A percentile compares a stretch with the other conserved stretches of the same genome.
Evolutionary conservation across 1,140 invertebrate species (phyloP).

Genomic region (Bombus superbus): DNA sequence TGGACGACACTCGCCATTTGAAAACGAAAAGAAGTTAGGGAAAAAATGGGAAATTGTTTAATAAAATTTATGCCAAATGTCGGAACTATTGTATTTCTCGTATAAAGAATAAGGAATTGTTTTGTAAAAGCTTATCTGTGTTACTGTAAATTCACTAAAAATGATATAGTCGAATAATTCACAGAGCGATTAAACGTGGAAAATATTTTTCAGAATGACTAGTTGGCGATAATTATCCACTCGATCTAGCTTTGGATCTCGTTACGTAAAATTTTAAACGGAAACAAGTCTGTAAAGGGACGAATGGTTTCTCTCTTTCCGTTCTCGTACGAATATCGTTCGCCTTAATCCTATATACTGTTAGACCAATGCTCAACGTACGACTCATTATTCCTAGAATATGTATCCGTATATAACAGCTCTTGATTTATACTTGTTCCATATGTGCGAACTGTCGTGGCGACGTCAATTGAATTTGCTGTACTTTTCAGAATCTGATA

Average conservation of each 20-base stretch:
- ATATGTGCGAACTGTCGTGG: not conserved
- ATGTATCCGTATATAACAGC: constrained; percentile 14
- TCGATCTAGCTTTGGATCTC: not conserved
- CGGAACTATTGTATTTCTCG: constrained; percentile 23
- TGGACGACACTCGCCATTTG: constrained; percentile 10
- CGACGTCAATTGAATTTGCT: constrained; percentile 8
- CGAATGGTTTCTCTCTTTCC: constrained; percentile 37
- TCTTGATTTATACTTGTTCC: constrained; percentile 33
- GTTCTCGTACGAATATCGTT: constrained; percentile 65
- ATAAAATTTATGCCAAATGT: constrained; percentile 59
- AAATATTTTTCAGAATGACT: not conserved
- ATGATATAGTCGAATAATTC: not conserved
- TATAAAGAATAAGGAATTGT: not conserved
- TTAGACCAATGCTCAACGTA: constrained; percentile 73
- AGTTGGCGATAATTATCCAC: constrained; percentile 10
- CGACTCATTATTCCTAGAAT: constrained; percentile 64
- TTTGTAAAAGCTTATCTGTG: not conserved
- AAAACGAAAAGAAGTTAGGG: not conserved
- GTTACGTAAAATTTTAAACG: constrained; percentile 1
- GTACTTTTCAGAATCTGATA: constrained; percentile 32
- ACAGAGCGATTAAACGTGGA: not conserved
- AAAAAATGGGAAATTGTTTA: not conserved
- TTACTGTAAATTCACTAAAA: not conserved
- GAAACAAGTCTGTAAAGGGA: constrained; percentile 31
- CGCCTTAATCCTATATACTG: constrained; percentile 72